Evolutionary conservation across 1,140 invertebrate genomes (phyloP).

Genomic region (Pseudachorutes palmiensis): DNA sequence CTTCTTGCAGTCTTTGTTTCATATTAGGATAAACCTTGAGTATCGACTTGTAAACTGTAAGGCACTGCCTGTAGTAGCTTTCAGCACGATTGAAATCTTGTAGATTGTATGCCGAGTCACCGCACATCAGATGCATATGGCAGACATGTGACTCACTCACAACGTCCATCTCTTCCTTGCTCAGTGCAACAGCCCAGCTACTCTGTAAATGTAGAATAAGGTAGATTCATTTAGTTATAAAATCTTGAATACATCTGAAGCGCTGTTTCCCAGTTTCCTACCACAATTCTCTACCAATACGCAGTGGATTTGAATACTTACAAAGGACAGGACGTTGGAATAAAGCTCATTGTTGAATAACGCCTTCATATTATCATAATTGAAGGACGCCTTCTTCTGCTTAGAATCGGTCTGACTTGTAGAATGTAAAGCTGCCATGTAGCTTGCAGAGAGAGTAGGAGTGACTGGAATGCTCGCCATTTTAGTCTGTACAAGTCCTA

Average conservation of each 20-base stretch:
- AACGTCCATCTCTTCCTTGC: conserved; percentile 17
- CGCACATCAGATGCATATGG: conserved; percentile 51
- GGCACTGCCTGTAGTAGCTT: conserved; percentile 56
- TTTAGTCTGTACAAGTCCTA: no score
- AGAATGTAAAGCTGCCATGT: no score
- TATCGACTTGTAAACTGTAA: conserved; percentile 60
- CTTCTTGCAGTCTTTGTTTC: conserved; percentile 44
- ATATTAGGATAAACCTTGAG: conserved; percentile 52
- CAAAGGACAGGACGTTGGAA: conserved; percentile 29
- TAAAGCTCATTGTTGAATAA: conserved; percentile 33
- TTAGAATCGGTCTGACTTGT: no score
- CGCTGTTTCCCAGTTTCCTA: no score
- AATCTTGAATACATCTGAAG: conserved; percentile 46
- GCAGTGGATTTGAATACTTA: conserved; percentile 17
- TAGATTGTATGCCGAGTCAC: conserved; percentile 56
- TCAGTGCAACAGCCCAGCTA: conserved; percentile 19
- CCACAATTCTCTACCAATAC: no score
- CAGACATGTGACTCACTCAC: conserved; percentile 25
- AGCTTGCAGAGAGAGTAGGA: no score
- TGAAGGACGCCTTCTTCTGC: conserved; percentile 14
- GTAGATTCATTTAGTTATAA: conserved; percentile 41
- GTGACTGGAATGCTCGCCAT: no score
- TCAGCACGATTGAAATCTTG: conserved; percentile 60
- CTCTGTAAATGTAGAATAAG: conserved; percentile 38
- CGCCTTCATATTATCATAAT: conserved; percentile 23